Conservation (phyloP, 2,888 invertebrate genomes). For the Hecatera dysodea region DNA sequence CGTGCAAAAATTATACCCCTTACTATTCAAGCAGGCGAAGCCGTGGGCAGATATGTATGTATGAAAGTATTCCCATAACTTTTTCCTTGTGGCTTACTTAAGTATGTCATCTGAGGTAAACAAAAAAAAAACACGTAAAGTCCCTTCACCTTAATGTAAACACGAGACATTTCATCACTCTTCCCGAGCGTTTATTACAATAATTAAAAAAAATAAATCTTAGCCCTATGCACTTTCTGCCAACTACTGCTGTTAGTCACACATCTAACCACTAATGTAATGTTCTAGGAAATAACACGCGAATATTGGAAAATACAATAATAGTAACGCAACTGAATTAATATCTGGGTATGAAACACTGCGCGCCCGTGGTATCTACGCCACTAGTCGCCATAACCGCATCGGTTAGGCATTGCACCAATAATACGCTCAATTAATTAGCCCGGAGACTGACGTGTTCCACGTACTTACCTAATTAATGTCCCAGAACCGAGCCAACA, state of each 20-base stretch:
- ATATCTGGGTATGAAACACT: conserved; percentile 60
- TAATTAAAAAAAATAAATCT: conserved; percentile 1
- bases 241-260: conserved; percentile 18
- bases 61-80: conserved; percentile 27
- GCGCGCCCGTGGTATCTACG: conserved; percentile 46
- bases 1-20: too few relatives aligned
- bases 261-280: conserved; percentile 2
- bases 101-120: conserved; percentile 10
- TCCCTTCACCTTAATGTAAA: not conserved
- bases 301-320: conserved; percentile 56
- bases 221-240: conserved; percentile 3
- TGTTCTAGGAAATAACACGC: conserved; percentile 33
- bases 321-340: conserved; percentile 59
- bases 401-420: conserved; percentile 81
- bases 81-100: conserved; percentile 22
- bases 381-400: conserved; percentile 73
- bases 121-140: conserved; percentile 9
- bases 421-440: conserved; percentile 89
- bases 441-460: conserved; percentile 80
- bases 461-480: conserved; percentile 88
- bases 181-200: not conserved
- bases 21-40: too few relatives aligned
- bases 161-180: not conserved
- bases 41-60: not conserved
- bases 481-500: conserved; percentile 81